Evolutionary conservation across 2,113 vertebrate species (phyloP), one percentile per base, ranked within the genome.

Genomic region (Narcine bancroftii): DNA sequence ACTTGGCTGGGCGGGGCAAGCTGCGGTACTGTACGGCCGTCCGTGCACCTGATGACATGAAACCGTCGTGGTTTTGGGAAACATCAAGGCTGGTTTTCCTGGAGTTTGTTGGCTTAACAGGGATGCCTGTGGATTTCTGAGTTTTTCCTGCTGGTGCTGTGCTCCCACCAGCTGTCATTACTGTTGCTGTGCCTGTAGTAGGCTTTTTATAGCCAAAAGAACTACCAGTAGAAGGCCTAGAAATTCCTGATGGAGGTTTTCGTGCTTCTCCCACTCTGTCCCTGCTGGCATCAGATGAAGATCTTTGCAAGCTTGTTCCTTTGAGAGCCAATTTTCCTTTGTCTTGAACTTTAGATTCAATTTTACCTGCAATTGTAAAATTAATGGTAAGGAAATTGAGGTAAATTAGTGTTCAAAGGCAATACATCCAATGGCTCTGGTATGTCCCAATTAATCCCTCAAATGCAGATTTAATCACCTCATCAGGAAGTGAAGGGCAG

Each of bases 141-240:
- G 94, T 95, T 95, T 99, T 99, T 76, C 97, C 96, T 39, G 96
- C 95, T 0, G 97, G 97, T 79, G 96, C 93, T 0, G 93, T 93
- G 21, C 95, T 95, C 26, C 98, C 96, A 75, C 96, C 98, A 0
- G 97, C 95, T 93, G 98, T 98, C 96, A 99, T 95, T 69, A 99
- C 97, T 0, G 98, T 98, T 92, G 98, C 97, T 0, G 96, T 95
- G 76, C 96, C 97, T 0, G 97, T 96, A 72, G 96, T 93, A 0
- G 97, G 96, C 92, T 98, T 99, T 95, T 99, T 99, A 92, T 98
- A 99, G 93, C 98, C 98, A 13, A 99, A 99, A 92, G 96, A 98
- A 89, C 97, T 95, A 1, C 97, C 97, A 0, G 97, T 95, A 0
- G 97, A 97, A 2, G 98, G 97, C 0, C 97, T 96, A 0, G 97